Base-by-base conservation (phyloP, 1,140 invertebrate genomes). In the Heliconius nattereri region DNA sequence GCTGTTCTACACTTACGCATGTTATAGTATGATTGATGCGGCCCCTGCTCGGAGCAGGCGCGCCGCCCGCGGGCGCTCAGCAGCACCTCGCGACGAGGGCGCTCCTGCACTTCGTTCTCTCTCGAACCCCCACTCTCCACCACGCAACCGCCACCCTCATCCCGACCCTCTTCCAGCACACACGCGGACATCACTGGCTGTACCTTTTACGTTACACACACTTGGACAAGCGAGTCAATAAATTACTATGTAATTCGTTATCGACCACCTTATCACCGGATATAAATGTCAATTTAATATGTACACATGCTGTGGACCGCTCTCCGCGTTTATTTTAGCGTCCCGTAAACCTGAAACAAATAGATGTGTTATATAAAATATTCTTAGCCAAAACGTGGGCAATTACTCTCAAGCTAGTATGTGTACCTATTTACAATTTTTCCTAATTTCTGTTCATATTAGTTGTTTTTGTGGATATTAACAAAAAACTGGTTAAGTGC, bases 31-130 rank as follows among this genome's bases (percentile, higher is more conserved):
- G 95, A 93, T 32, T 96, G 96, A 91, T 96, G 96, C 5, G 96
- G 96, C 29, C 96, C 96, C 86, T 96, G 96, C 82, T 96, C 96
- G 71, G 96, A 96, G 85, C 96, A 96, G 16, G 96, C 95, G 3
- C 96, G 91, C 16, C 96, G 89, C 5, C 95, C 95, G 40, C 94
- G 90, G 0, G 90, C 93, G 60, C 92, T 92, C 66, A 95, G 82
- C 23, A 95, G 89, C 77, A 94, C 92, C 20, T 95, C 95, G 29
- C 93, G 87, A 52, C 92, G 90, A 40, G 90, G 85, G 23, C 90
- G 85, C 75, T 93, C 91, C 1, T 82, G 76, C 35, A 87, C 81
- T 29, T 86, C 86, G 40, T 85, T 86, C 40, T 85, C 86, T 40
- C 78, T 82, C 76, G 32, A 76, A 73, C 13, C 16, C 40, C 3